Percentiles rank a stretch among this genome's conserved stretches.
Conservation (phyloP, 2,797 vertebrate genomes). For the Xiphorhynchus erythropygius region DNA sequence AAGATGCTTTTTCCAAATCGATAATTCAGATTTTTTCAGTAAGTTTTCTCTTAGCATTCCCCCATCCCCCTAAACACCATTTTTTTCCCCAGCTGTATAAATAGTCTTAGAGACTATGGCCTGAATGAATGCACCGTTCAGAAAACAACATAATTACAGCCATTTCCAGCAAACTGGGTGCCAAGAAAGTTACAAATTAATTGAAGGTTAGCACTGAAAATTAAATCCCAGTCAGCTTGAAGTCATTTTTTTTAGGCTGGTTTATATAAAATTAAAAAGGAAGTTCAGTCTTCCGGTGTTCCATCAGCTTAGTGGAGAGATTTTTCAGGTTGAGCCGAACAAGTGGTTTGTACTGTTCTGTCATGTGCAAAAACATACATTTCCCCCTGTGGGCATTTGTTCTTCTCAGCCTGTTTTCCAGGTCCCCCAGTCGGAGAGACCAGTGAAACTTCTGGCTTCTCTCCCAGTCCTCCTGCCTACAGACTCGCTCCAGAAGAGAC, state of each 20-base stretch:
- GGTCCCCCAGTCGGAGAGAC: not conserved
- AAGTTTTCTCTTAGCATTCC: slow-evolving; percentile 70
- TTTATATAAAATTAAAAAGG: slow-evolving; percentile 73
- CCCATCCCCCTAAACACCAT: slow-evolving; percentile 66
- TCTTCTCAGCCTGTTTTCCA: not conserved
- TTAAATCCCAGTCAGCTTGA: slow-evolving; percentile 79
- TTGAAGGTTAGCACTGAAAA: slow-evolving; percentile 82
- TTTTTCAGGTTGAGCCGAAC: slow-evolving; percentile 68
- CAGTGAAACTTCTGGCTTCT: not conserved
- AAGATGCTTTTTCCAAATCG: slow-evolving; percentile 53
- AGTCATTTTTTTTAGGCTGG: slow-evolving; percentile 74
- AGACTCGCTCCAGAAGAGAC: not conserved
- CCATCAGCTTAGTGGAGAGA: slow-evolving; percentile 48
- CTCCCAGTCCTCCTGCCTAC: not conserved
- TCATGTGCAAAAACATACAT: not conserved
- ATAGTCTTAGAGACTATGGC: slow-evolving; percentile 73
- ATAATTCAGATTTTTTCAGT: slow-evolving; percentile 68
- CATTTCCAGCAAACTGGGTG: slow-evolving; percentile 76
- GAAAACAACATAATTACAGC: slow-evolving; percentile 82
- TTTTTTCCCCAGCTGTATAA: slow-evolving; percentile 78
- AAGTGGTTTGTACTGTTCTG: slow-evolving; percentile 35
- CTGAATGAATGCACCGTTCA: slow-evolving; percentile 76
- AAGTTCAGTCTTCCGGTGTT: slow-evolving; percentile 56
- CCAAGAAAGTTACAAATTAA: slow-evolving; percentile 84
- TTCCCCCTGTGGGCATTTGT: not conserved